Evolutionary conservation across 2,113 vertebrate species (phyloP).

Genomic region (Pterocles gutturalis): DNA sequence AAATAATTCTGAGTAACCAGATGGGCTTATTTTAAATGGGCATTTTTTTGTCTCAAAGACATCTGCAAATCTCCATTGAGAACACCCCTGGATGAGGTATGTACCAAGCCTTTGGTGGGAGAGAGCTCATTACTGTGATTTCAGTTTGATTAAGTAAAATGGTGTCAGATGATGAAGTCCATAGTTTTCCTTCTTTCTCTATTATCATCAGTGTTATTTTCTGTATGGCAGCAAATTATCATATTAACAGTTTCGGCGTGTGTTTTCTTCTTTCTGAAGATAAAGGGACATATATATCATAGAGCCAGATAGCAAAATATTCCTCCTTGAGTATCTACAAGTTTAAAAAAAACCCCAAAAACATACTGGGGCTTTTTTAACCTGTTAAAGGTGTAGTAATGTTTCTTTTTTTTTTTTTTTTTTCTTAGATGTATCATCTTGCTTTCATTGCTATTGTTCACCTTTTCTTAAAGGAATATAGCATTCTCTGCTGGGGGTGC

Average conservation of each 20-base stretch:
- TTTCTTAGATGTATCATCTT: not conserved
- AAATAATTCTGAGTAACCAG: conserved; percentile 34
- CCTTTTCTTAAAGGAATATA: conserved; percentile 73
- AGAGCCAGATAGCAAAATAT: not conserved
- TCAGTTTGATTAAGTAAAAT: conserved; percentile 52
- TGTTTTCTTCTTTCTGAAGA: not conserved
- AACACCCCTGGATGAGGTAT: conserved; percentile 74
- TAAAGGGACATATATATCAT: not conserved
- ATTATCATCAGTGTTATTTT: conserved; percentile 35
- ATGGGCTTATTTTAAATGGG: conserved; percentile 64
- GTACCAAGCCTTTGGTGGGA: conserved; percentile 56
- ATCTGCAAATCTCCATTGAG: conserved; percentile 60
- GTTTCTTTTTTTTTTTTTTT: not conserved
- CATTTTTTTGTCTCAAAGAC: conserved; percentile 78
- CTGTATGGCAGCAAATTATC: not conserved
- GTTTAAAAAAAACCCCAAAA: not conserved
- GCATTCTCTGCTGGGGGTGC: conserved; percentile 70
- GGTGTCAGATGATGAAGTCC: conserved; percentile 44
- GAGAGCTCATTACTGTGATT: conserved; percentile 52
- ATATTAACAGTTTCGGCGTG: not conserved
- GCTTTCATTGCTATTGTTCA: conserved; percentile 77
- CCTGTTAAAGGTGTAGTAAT: not conserved
- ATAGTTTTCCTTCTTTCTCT: conserved; percentile 48
- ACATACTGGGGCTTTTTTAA: conserved; percentile 2
- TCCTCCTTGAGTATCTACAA: not conserved